Conservation (phyloP, 2,113 vertebrate species). For the Leucopsar rothschildi region DNA sequence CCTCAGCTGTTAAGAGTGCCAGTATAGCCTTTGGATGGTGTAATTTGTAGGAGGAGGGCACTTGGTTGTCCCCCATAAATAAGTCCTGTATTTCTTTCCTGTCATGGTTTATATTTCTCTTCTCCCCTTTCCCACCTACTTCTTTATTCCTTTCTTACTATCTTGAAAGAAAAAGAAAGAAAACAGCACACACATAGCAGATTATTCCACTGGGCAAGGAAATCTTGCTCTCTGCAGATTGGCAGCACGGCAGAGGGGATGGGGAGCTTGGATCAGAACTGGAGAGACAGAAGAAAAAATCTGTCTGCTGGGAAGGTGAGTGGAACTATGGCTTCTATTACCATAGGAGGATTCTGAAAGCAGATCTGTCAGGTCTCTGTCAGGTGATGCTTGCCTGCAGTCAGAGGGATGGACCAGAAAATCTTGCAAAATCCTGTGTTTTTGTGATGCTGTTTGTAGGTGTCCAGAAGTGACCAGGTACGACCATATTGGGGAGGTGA, state of each 20-base stretch:
- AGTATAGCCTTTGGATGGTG: background rate
- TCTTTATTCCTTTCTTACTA: background rate
- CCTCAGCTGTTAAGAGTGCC: background rate
- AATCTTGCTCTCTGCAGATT: background rate
- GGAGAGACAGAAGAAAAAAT: background rate
- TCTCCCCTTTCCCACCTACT: background rate
- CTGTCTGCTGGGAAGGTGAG: background rate
- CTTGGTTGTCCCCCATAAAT: background rate
- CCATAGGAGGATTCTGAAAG: background rate
- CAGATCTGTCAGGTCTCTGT: background rate
- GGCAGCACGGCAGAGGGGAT: background rate
- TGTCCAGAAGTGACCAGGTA: background rate
- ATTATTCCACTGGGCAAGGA: background rate
- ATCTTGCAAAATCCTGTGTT: background rate
- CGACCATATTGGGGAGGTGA: rapidly evolving
- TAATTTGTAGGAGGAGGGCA: background rate
- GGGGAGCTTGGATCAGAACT: background rate
- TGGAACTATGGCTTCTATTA: background rate
- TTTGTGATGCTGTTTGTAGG: background rate
- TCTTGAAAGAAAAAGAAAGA: background rate
- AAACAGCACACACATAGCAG: too few species aligned
- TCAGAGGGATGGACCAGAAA: background rate
- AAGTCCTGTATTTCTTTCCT: background rate
- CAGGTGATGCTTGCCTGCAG: background rate
- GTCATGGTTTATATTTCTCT: background rate